A percentile compares a stretch with the other conserved stretches of the same genome.
Evolutionary conservation across 2,888 invertebrate species (phyloP).

Genomic region (Sarcophaga caerulescens): DNA sequence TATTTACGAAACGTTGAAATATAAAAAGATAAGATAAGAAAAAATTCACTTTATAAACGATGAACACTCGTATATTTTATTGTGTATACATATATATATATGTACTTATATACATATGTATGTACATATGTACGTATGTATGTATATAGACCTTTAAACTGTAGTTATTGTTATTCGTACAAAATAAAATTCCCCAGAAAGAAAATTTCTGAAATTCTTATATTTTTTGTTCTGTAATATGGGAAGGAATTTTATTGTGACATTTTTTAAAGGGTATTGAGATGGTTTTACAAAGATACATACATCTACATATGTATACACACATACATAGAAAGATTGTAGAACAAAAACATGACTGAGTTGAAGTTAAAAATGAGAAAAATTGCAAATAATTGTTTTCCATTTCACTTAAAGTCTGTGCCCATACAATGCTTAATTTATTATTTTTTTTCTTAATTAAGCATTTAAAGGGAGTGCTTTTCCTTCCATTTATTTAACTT

Average conservation of each 20-base stretch:
- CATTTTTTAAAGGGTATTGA: background rate
- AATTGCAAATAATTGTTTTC: too few relatives aligned
- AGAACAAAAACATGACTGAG: too few relatives aligned
- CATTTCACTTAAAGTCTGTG: too few relatives aligned
- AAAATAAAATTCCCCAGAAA: slow-evolving; percentile 35
- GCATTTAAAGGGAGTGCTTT: too few relatives aligned
- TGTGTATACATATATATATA: slow-evolving; percentile 14
- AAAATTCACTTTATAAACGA: slow-evolving; percentile 58
- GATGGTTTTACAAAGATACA: too few relatives aligned
- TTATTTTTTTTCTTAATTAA: too few relatives aligned
- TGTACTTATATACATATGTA: slow-evolving; percentile 26
- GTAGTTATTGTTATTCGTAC: background rate
- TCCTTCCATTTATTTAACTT: too few relatives aligned
- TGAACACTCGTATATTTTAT: slow-evolving; percentile 35
- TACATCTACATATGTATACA: too few relatives aligned
- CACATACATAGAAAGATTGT: too few relatives aligned
- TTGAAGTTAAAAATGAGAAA: too few relatives aligned
- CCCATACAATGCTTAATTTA: too few relatives aligned
- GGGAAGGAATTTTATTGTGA: slow-evolving; percentile 16
- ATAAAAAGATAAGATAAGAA: slow-evolving; percentile 66
- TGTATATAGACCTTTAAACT: too few relatives aligned
- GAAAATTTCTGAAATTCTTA: slow-evolving; percentile 34
- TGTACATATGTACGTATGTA: background rate
- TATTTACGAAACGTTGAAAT: slow-evolving; percentile 65
- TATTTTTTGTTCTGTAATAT: background rate